phyloP scores from a whole-genome alignment of 2,113 vertebrate species.

The Entosphenus tridentatus region DNA sequence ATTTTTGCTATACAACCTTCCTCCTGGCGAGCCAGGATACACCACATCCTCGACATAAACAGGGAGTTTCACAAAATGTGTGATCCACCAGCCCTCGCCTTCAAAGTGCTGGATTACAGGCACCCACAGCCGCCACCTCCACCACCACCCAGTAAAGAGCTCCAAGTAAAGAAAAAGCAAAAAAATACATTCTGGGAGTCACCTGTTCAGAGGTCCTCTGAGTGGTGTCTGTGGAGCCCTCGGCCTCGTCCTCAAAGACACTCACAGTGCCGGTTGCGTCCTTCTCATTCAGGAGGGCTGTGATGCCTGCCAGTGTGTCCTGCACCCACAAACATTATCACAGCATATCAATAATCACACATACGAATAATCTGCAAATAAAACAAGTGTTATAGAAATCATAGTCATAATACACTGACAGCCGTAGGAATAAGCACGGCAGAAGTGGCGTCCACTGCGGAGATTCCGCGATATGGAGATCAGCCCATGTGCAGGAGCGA shows the following conservation, averaged over 20 bases:
- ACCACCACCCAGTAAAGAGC: too few species aligned
- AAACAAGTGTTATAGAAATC: background rate
- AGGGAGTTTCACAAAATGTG: too few species aligned
- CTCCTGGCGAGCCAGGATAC: too few species aligned
- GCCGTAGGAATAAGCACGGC: background rate
- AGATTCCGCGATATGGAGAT: background rate
- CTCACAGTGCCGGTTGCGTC: slow-evolving; percentile 40
- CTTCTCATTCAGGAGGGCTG: slow-evolving; percentile 82
- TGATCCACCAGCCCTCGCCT: too few species aligned
- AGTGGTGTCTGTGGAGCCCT: slow-evolving; percentile 9
- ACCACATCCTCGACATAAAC: too few species aligned
- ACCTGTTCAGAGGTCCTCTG: too few species aligned
- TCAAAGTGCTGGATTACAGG: too few species aligned
- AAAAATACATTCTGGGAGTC: too few species aligned
- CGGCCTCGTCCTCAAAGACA: slow-evolving; percentile 32
- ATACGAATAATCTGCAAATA: background rate
- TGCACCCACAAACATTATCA: slow-evolving; percentile 15
- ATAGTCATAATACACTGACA: background rate
- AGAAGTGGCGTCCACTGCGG: background rate
- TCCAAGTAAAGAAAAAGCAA: too few species aligned
- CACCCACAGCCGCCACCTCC: too few species aligned
- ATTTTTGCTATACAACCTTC: too few species aligned
- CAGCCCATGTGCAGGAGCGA: too few species aligned
- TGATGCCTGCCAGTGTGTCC: slow-evolving; percentile 88
- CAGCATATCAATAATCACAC: slow-evolving; percentile 11